A percentile compares a stretch with the other conserved stretches of the same genome.
These are phyloP conservation scores for Lepus oiostolus DNA, from an alignment of 2,797 vertebrate species.

Conservation along the genomic window DNA sequence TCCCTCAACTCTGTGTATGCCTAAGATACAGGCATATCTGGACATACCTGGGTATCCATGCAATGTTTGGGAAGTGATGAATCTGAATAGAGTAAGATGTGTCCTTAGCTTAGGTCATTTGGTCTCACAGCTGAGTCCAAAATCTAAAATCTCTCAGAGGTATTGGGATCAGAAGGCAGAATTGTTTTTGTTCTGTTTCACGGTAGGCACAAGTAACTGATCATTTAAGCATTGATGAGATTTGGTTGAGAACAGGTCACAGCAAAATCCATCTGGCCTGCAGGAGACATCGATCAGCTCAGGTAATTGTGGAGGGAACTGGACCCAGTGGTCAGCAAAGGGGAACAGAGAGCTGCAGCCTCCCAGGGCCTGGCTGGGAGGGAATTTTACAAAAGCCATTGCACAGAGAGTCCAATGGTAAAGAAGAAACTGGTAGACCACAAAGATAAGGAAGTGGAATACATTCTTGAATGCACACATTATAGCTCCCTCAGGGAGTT, in stretches of 20 bases:
- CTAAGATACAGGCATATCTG: neutral
- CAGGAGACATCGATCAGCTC: neutral
- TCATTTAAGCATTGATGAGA: neutral
- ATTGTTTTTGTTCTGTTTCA: too few relatives aligned
- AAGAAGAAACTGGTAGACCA: neutral
- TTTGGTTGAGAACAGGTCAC: neutral
- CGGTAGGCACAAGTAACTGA: neutral
- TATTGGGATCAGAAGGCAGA: neutral
- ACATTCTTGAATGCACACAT: rapidly evolving
- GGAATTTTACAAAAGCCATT: neutral
- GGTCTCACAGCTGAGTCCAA: neutral
- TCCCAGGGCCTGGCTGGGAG: rapidly evolving
- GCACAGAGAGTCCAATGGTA: rapidly evolving
- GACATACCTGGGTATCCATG: rapidly evolving
- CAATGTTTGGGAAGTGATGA: neutral
- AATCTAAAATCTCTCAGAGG: neutral
- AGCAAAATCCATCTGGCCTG: neutral
- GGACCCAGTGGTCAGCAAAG: too few relatives aligned
- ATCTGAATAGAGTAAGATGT: neutral
- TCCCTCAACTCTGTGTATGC: neutral
- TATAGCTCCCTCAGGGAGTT: rapidly evolving
- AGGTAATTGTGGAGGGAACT: rapidly evolving
- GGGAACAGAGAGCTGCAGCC: rapidly evolving
- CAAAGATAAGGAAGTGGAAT: neutral
- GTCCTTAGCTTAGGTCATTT: neutral